Conservation (phyloP, 2,888 invertebrate species). For the Drepanosiphum platanoidis region DNA sequence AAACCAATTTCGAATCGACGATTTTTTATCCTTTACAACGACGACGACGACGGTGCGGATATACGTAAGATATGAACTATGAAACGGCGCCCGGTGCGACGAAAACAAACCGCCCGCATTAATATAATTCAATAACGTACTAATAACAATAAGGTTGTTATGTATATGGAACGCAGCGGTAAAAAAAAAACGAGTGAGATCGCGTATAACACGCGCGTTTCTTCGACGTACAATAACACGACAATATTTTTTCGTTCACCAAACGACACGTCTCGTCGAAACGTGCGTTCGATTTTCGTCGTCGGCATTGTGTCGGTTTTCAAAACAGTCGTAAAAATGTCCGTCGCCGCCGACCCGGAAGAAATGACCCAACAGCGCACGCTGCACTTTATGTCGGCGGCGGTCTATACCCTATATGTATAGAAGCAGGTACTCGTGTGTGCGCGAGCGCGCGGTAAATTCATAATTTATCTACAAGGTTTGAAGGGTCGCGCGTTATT, state of each 20-base stretch:
- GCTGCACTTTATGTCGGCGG: background rate
- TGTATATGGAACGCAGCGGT: too few relatives aligned
- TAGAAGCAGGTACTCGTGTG: background rate
- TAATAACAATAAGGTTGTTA: too few relatives aligned
- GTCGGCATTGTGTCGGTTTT: conserved; percentile 5
- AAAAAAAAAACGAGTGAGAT: too few relatives aligned
- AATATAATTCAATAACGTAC: too few relatives aligned
- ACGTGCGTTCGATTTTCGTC: background rate
- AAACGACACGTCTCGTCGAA: conserved; percentile 1
- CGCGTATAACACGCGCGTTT: background rate
- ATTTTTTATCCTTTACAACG: background rate
- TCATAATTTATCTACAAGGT: conserved; percentile 28
- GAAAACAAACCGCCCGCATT: too few relatives aligned
- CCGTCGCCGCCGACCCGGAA: background rate
- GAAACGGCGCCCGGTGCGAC: too few relatives aligned
- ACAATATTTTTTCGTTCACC: too few relatives aligned
- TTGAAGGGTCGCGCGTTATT: background rate
- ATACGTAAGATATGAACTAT: too few relatives aligned
- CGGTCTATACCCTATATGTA: background rate
- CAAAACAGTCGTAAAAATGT: conserved; percentile 32
- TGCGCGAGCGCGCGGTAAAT: background rate
- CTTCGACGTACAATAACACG: background rate
- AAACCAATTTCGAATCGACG: background rate
- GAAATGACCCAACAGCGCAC: conserved; percentile 6
- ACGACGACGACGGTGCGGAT: too few relatives aligned